A percentile compares a stretch with the other conserved stretches of the same genome.
These are phyloP conservation scores for Drosophila dunni DNA, from an alignment of 1,140 invertebrate species.

Conservation along the genomic window DNA sequence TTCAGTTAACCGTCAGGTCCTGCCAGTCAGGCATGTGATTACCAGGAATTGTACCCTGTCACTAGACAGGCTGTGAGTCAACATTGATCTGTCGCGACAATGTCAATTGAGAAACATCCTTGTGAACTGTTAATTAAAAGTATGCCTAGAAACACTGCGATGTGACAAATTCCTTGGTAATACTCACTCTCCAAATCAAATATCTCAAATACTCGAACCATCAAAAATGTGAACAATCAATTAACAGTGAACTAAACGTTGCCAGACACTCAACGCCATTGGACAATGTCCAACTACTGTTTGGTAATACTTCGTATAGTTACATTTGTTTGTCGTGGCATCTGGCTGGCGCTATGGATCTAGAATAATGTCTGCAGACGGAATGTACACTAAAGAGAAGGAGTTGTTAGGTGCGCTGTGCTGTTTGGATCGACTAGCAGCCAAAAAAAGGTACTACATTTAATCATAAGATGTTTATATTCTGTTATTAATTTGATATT, in stretches of 20 bases:
- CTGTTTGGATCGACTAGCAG: too few species aligned
- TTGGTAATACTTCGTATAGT: slow-evolving; percentile 29
- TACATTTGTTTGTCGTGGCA: slow-evolving; percentile 10
- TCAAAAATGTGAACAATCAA: slow-evolving; percentile 65
- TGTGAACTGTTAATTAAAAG: slow-evolving; percentile 68
- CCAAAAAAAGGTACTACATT: too few species aligned
- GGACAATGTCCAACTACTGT: slow-evolving; percentile 77
- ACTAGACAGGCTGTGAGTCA: slow-evolving; percentile 34
- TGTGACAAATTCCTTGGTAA: slow-evolving; percentile 75
- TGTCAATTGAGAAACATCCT: slow-evolving; percentile 74
- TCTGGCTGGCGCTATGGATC: slow-evolving; percentile 16
- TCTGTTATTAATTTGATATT: neutral
- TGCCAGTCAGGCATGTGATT: slow-evolving; percentile 57
- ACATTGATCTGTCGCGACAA: slow-evolving; percentile 75
- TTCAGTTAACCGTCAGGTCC: neutral
- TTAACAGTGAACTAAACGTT: slow-evolving; percentile 63
- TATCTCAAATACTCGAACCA: slow-evolving; percentile 28
- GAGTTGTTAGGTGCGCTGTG: too few species aligned
- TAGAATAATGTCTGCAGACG: slow-evolving; percentile 1
- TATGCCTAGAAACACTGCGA: slow-evolving; percentile 52
- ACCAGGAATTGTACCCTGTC: slow-evolving; percentile 49
- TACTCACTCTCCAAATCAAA: slow-evolving; percentile 42
- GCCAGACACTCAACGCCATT: slow-evolving; percentile 51
- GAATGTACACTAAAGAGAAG: neutral
- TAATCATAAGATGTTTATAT: too few species aligned